Percentiles rank a stretch among this genome's conserved stretches.
Evolutionary conservation across 2,797 vertebrate species (phyloP).

Genomic region (Parauchenoglanis punctatus): DNA sequence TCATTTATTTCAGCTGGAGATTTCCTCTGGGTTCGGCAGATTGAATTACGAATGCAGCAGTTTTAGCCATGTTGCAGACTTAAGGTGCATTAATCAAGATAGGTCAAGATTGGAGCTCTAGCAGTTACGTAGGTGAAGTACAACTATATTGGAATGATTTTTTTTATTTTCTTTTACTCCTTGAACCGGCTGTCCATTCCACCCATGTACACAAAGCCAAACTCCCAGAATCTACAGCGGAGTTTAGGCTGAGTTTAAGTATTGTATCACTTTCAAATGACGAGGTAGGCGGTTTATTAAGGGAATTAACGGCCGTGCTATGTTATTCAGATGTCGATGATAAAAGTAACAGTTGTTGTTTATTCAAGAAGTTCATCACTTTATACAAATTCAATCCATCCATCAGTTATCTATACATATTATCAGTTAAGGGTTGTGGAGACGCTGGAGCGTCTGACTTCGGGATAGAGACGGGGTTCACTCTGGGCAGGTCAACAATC

Average conservation of each 20-base stretch:
- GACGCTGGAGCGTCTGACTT: no score
- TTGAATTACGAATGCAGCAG: slow-evolving; percentile 4
- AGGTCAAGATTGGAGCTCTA: background rate
- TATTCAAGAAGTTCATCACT: background rate
- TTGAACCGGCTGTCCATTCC: background rate
- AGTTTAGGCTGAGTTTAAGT: background rate
- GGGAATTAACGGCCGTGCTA: background rate
- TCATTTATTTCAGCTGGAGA: background rate
- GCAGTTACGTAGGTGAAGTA: background rate
- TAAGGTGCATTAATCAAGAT: background rate
- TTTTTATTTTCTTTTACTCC: background rate
- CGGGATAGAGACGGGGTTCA: no score
- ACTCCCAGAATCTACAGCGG: background rate
- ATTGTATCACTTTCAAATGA: background rate
- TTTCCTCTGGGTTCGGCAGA: background rate
- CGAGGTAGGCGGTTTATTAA: background rate
- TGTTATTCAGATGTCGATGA: background rate
- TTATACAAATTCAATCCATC: no score
- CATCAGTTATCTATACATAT: no score
- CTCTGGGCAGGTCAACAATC: no score
- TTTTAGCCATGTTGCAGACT: slow-evolving; percentile 24
- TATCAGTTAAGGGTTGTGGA: no score
- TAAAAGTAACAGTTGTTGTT: background rate
- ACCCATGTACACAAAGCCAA: background rate
- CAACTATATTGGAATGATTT: background rate